Percentiles rank a stretch among this genome's conserved stretches.
Evolutionary conservation across 2,888 invertebrate species (phyloP).

Genomic region (Bimastos eiseni): DNA sequence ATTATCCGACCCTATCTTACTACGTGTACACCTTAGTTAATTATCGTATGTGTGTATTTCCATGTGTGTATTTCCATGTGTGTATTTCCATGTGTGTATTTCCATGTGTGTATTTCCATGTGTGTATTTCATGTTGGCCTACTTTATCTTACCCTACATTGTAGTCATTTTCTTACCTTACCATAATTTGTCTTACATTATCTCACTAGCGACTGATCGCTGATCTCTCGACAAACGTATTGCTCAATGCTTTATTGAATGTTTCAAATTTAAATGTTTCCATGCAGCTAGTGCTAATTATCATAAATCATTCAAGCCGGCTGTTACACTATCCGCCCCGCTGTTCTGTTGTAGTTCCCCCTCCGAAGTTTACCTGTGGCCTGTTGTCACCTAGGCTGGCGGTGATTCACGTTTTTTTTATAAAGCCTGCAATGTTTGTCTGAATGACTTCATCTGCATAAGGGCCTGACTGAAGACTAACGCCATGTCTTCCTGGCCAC

Average conservation of each 20-base stretch:
- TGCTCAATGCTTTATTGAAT: background rate
- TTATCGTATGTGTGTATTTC: too few relatives aligned
- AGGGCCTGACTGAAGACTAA: background rate
- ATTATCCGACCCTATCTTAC: background rate
- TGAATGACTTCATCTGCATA: background rate
- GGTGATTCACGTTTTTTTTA: background rate
- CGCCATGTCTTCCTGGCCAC: background rate
- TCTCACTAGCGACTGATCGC: too few relatives aligned
- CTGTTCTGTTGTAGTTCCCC: background rate
- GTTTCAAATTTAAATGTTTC: background rate
- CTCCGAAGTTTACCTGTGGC: background rate
- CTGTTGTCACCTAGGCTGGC: background rate
- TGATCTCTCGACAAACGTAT: background rate
- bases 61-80: too few relatives aligned
- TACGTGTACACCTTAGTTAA: too few relatives aligned
- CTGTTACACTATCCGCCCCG: background rate
- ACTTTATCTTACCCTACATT: background rate
- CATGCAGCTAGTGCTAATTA: background rate
- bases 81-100: too few relatives aligned
- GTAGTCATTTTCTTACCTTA: background rate
- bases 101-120: too few relatives aligned
- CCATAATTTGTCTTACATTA: background rate
- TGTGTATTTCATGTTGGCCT: background rate
- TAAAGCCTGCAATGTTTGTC: background rate
- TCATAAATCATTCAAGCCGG: background rate